Base-by-base conservation (phyloP, 2,888 invertebrate species). In the Epinotia nisella region DNA sequence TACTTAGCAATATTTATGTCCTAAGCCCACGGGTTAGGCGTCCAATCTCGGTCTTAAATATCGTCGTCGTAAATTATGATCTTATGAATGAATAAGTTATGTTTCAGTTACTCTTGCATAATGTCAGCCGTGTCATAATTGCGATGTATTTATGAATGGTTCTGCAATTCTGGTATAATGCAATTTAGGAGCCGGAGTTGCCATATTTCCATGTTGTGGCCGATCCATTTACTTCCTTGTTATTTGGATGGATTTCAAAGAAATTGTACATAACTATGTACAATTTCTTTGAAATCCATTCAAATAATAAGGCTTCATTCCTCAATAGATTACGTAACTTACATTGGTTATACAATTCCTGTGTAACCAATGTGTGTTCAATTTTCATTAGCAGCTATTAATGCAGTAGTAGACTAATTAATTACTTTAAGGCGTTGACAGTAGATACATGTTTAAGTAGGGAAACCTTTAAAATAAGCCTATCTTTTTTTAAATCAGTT, bases 11-110 rank as follows among this genome's bases (percentile, higher is more conserved):
- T 73, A 73, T 73, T 73, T 73, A 73, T 69, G 73, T 59, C 60
- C 58, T 53, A 58, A 69, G 62, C 73, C 73, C 73, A 73, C 73
- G 73, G 73, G 73, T 73, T 69, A 73, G 68, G 55, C 68, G 68
- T 62, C 73, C 68, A 69, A 73, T 71, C 67, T 68, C 19, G 62
- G 61, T 41, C 56, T 58, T 56, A 66, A 72, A 61, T 72, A 72
- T 61, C 60, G 59, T 24, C 61, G 67, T 55, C 49, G 68, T 73
- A 69, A 73, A 73, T 69, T 59, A 24, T 68, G 61, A 68, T 62
- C 73, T 73, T 73, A 67, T 72, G 72, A 72, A 72, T 72, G 73
- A 69, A 73, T 73, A 69, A 69, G 58, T 73, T 69, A 73, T 69
- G 73, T 73, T 69, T 69, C 73, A 53, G 68, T 73, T 35, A 64